phyloP scores from a whole-genome alignment of 2,113 vertebrate genomes.

The Capreolus pygargus region DNA sequence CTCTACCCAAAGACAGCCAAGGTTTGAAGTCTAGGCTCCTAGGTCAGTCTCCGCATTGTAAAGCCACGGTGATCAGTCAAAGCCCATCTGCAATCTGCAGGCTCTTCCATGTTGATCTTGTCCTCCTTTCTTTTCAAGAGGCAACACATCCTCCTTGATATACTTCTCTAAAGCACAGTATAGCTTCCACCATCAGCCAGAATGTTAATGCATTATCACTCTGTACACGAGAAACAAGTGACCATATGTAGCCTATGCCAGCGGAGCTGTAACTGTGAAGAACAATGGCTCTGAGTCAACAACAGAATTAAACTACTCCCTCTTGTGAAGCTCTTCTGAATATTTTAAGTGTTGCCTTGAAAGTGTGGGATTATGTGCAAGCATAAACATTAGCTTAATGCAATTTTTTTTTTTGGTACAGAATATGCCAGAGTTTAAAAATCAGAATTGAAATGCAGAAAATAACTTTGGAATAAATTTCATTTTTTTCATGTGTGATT shows the following conservation, averaged over 20 bases:
- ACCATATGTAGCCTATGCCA: slow-evolving; percentile 73
- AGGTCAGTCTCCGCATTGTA: background rate
- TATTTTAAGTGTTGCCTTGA: slow-evolving; percentile 77
- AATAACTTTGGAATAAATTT: slow-evolving; percentile 69
- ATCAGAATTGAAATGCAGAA: slow-evolving; percentile 69
- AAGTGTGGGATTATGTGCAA: slow-evolving; percentile 78
- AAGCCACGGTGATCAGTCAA: background rate
- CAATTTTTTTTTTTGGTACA: slow-evolving; percentile 56
- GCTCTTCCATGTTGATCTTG: background rate
- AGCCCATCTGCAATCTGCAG: background rate
- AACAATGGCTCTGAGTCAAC: slow-evolving; percentile 77
- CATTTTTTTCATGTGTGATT: slow-evolving; percentile 72
- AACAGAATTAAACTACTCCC: slow-evolving; percentile 75
- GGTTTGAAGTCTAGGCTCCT: background rate
- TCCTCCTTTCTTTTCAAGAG: background rate
- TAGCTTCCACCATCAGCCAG: slow-evolving; percentile 32
- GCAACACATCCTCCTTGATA: background rate
- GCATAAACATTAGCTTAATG: slow-evolving; percentile 77
- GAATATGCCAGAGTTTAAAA: slow-evolving; percentile 67
- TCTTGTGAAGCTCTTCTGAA: slow-evolving; percentile 77
- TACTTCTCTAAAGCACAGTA: background rate
- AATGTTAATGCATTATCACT: slow-evolving; percentile 58
- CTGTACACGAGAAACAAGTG: slow-evolving; percentile 69
- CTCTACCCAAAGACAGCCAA: background rate
- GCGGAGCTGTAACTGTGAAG: slow-evolving; percentile 71